A percentile compares a stretch with the other conserved stretches of the same genome.
Evolutionary conservation across 35 echinoderm and acorn worm species (phyloP).

Genomic region (Stichopus chloronotus): DNA sequence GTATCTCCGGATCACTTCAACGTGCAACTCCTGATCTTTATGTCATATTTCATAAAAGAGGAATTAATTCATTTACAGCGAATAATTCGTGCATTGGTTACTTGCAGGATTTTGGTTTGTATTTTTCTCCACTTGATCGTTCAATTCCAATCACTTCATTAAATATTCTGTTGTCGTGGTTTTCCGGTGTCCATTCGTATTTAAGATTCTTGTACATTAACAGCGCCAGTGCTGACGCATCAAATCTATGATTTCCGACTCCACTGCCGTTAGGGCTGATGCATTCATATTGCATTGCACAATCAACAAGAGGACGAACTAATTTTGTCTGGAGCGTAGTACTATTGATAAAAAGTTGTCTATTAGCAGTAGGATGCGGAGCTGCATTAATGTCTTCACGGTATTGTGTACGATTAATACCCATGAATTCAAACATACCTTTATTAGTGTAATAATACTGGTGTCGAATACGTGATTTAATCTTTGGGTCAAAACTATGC

Average conservation of each 20-base stretch:
- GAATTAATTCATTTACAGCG: no score
- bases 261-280: conserved; percentile 55
- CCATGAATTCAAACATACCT: conserved; percentile 62
- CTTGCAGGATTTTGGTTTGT: conserved; percentile 16
- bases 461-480: neutral
- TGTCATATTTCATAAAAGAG: no score
- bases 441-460: conserved; percentile 67
- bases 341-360: conserved; percentile 77
- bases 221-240: conserved; percentile 72
- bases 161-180: conserved; percentile 56
- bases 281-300: conserved; percentile 61
- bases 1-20: no score
- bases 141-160: conserved; percentile 58
- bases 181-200: conserved; percentile 65
- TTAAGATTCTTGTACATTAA: conserved; percentile 71
- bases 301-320: conserved; percentile 64
- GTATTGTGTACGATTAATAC: conserved; percentile 65
- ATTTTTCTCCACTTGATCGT: conserved; percentile 8
- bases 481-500: conserved; percentile 72
- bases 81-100: neutral
- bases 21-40: no score
- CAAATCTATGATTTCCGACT: conserved; percentile 54
- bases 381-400: conserved; percentile 36
- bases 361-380: conserved; percentile 66
- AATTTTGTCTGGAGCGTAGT: conserved; percentile 65